Evolutionary conservation across 2,797 vertebrate genomes (phyloP).

Genomic region (Echeneis naucrates): DNA sequence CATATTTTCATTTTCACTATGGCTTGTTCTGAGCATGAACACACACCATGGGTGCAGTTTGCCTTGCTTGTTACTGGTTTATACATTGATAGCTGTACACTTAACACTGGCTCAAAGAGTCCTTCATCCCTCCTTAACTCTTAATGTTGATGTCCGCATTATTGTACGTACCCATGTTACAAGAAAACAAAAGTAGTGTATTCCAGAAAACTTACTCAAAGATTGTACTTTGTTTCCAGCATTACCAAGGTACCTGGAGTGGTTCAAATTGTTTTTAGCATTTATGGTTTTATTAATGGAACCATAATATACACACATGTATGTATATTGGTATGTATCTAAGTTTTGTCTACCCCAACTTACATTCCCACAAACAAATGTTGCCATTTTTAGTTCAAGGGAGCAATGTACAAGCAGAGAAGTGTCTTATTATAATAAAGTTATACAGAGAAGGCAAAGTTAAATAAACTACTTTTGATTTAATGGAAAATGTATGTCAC

Average conservation of each 20-base stretch:
- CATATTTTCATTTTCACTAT: slow-evolving; percentile 73
- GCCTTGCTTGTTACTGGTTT: slow-evolving; percentile 78
- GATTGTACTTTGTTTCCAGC: slow-evolving; percentile 88
- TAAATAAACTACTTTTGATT: slow-evolving; percentile 92
- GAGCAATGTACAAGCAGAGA: slow-evolving; percentile 92
- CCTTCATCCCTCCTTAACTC: slow-evolving; percentile 80
- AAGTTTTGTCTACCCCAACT: slow-evolving; percentile 89
- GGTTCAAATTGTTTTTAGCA: slow-evolving; percentile 84
- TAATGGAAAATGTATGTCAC: slow-evolving; percentile 79
- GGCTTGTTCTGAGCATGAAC: slow-evolving; percentile 78
- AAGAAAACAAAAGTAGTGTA: slow-evolving; percentile 79
- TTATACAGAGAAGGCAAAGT: slow-evolving; percentile 89
- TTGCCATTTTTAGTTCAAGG: slow-evolving; percentile 91
- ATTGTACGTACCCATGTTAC: slow-evolving; percentile 85
- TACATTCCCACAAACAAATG: slow-evolving; percentile 90
- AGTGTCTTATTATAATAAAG: slow-evolving; percentile 92
- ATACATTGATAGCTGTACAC: slow-evolving; percentile 75
- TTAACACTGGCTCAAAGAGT: slow-evolving; percentile 78
- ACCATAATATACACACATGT: slow-evolving; percentile 88
- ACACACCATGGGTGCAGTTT: slow-evolving; percentile 75
- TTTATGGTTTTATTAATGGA: slow-evolving; percentile 88
- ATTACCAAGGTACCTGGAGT: slow-evolving; percentile 86
- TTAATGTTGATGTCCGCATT: slow-evolving; percentile 82
- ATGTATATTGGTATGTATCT: slow-evolving; percentile 91
- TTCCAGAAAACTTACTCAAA: slow-evolving; percentile 82